phyloP scores from a whole-genome alignment of 2,888 invertebrate genomes.

The Habroteleia sp. region DNA sequence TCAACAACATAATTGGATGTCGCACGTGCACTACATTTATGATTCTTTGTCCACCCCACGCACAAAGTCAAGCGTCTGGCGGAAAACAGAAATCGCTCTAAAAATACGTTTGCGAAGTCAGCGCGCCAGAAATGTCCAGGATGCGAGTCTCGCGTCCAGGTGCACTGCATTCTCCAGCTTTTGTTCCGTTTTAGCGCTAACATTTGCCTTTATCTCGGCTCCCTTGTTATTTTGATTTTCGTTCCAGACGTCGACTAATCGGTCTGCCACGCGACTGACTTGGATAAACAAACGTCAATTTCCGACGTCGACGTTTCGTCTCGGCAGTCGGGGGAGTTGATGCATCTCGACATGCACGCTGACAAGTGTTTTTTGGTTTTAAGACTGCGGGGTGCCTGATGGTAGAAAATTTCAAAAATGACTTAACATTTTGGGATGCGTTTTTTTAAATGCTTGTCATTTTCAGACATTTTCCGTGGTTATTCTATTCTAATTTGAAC shows the following conservation, averaged over 20 bases:
- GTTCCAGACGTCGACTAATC: conserved; percentile 14
- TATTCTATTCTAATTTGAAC: too few relatives aligned
- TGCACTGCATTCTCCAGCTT: conserved; percentile 2
- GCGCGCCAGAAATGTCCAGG: conserved; percentile 14
- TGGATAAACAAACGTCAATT: conserved; percentile 23
- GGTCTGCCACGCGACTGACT: conserved; percentile 21
- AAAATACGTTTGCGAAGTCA: conserved; percentile 23
- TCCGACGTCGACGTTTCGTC: not conserved
- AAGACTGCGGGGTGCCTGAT: too few relatives aligned
- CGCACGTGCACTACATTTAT: conserved; percentile 36
- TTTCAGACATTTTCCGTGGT: too few relatives aligned
- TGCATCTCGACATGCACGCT: not conserved
- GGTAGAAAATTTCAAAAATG: too few relatives aligned
- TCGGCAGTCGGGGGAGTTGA: not conserved
- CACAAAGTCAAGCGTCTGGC: conserved; percentile 29
- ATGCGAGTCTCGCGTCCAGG: conserved; percentile 8
- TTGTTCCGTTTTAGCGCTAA: conserved; percentile 24
- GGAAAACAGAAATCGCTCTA: conserved; percentile 11
- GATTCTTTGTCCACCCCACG: conserved; percentile 27
- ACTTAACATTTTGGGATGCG: too few relatives aligned
- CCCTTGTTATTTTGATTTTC: not conserved
- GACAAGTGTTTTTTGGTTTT: conserved; percentile 1
- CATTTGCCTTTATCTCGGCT: conserved; percentile 6
- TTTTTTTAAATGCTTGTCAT: too few relatives aligned
- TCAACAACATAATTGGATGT: conserved; percentile 14